These are phyloP conservation scores for Pollenia griseotomentosa DNA, from an alignment of 2,888 invertebrate species.

Conservation along the genomic window DNA sequence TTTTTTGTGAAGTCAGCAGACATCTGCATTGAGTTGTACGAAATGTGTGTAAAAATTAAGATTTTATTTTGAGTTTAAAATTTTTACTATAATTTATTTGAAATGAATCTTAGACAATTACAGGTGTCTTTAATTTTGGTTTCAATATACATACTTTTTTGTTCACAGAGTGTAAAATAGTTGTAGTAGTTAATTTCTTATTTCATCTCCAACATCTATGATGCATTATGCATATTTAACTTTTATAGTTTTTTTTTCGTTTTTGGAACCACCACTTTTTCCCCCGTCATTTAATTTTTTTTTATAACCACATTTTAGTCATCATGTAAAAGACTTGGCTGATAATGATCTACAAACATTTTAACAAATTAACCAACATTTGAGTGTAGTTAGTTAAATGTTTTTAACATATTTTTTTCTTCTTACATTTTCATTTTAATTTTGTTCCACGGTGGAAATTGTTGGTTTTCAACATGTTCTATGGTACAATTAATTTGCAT, in stretches of 20 bases:
- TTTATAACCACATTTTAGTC: constrained; percentile 45
- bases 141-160: neutral
- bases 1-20: neutral
- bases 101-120: constrained; percentile 46
- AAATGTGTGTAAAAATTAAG: neutral
- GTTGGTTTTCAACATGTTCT: constrained; percentile 65
- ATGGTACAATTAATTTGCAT: constrained; percentile 69
- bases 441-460: constrained; percentile 40
- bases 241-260: constrained; percentile 14
- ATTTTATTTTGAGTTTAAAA: neutral
- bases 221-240: constrained; percentile 20
- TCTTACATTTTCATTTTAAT: constrained; percentile 17
- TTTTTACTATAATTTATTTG: constrained; percentile 44
- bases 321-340: constrained; percentile 41
- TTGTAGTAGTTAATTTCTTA: constrained; percentile 11
- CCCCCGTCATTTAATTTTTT: neutral
- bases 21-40: neutral
- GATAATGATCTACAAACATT: constrained; percentile 72
- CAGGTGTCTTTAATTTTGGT: constrained; percentile 57
- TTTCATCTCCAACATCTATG: neutral
- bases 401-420: constrained; percentile 45
- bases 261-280: constrained; percentile 35
- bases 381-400: constrained; percentile 65
- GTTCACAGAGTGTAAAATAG: constrained; percentile 29
- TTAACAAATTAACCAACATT: constrained; percentile 73